These are phyloP conservation scores for Scortum barcoo DNA, from an alignment of 2,113 vertebrate species.

Conservation along the genomic window DNA sequence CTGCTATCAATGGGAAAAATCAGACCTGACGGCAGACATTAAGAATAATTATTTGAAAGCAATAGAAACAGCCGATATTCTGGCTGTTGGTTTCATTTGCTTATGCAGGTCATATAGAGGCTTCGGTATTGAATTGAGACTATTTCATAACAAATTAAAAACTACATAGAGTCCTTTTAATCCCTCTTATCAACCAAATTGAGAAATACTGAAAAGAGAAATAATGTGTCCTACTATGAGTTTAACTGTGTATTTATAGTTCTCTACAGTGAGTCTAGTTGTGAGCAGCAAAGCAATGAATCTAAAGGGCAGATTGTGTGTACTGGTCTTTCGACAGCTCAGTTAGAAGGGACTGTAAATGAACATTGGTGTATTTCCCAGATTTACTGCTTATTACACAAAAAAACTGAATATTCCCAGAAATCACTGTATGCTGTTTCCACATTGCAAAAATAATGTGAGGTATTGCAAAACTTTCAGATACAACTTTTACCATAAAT, in stretches of 20 bases:
- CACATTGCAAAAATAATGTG: not conserved
- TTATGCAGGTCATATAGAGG: too few relatives aligned
- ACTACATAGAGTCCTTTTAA: too few relatives aligned
- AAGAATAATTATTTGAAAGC: too few relatives aligned
- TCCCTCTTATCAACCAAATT: not conserved
- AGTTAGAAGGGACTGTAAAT: not conserved
- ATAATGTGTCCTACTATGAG: not conserved
- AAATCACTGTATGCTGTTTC: not conserved
- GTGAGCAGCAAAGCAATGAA: not conserved
- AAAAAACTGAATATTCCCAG: not conserved
- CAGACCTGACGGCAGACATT: too few relatives aligned
- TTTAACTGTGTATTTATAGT: not conserved
- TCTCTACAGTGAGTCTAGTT: not conserved
- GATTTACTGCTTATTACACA: not conserved
- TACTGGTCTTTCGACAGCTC: not conserved
- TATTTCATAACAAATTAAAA: too few relatives aligned
- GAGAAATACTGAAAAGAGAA: not conserved
- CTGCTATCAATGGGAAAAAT: too few relatives aligned
- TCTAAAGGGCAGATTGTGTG: not conserved
- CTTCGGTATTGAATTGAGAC: too few relatives aligned
- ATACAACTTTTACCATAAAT: not conserved
- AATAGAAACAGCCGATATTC: too few relatives aligned
- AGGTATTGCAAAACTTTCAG: not conserved
- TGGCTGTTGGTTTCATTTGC: too few relatives aligned
- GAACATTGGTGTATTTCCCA: not conserved